Conservation (phyloP, 1,140 invertebrate genomes). For the Calliopsis andreniformis region DNA sequence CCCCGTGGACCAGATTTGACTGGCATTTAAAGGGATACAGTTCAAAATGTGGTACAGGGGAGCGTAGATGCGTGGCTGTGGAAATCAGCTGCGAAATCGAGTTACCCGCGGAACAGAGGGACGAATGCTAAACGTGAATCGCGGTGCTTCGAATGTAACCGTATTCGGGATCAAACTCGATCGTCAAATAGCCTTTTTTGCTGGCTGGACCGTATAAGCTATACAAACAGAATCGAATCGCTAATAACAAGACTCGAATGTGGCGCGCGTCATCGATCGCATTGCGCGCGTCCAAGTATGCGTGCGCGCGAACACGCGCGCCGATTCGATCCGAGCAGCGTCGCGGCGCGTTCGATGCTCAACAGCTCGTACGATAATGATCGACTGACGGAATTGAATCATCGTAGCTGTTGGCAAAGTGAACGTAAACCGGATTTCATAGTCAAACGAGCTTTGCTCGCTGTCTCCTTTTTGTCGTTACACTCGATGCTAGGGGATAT, state of each 20-base stretch:
- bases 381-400: slow-evolving; percentile 21
- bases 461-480: neutral
- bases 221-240: slow-evolving; percentile 27
- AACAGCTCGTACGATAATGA: slow-evolving; percentile 15
- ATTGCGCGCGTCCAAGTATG: neutral
- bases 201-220: neutral
- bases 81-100: slow-evolving; percentile 21
- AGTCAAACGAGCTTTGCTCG: slow-evolving; percentile 1
- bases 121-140: neutral
- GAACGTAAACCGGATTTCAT: slow-evolving; percentile 1
- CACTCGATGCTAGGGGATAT: neutral
- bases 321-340: no score
- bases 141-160: slow-evolving; percentile 8
- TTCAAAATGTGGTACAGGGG: neutral
- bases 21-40: neutral
- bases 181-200: neutral
- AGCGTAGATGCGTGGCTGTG: neutral
- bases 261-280: neutral
- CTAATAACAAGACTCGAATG: slow-evolving; percentile 25
- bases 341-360: slow-evolving; percentile 1
- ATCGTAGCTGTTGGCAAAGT: neutral
- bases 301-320: neutral
- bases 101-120: slow-evolving; percentile 27
- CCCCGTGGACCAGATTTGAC: no score
- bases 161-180: slow-evolving; percentile 30